phyloP scores from a whole-genome alignment of 2,888 invertebrate genomes.

The Colletes collaris region DNA sequence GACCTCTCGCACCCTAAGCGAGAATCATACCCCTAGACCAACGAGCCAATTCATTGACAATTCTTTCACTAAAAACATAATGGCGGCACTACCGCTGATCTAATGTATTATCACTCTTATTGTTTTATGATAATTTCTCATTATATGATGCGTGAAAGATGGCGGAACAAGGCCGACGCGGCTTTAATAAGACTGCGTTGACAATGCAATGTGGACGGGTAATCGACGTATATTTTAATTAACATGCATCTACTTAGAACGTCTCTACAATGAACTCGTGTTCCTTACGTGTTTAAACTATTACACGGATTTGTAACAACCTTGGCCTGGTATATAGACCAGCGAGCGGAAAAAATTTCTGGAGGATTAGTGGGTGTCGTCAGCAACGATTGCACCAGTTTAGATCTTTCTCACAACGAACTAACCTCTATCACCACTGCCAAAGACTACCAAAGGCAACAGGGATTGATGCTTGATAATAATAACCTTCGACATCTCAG shows the following conservation, averaged over 20 bases:
- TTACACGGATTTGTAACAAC: constrained; percentile 29
- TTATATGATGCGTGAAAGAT: constrained; percentile 71
- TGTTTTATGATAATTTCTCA: constrained; percentile 54
- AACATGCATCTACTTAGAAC: neutral
- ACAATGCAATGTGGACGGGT: constrained; percentile 75
- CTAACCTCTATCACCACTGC: constrained; percentile 89
- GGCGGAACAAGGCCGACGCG: constrained; percentile 75
- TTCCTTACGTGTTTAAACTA: neutral
- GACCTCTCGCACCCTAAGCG: constrained; percentile 90
- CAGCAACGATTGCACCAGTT: constrained; percentile 73
- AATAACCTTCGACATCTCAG: constrained; percentile 90
- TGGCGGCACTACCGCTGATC: neutral
- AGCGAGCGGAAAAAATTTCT: constrained; percentile 78
- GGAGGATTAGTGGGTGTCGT: constrained; percentile 77
- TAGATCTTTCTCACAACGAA: constrained; percentile 86
- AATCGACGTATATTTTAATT: constrained; percentile 44
- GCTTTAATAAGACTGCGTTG: constrained; percentile 80
- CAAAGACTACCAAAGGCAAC: constrained; percentile 88
- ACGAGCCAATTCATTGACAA: constrained; percentile 77
- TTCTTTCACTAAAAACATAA: neutral
- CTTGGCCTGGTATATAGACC: constrained; percentile 82
- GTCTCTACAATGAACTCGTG: neutral
- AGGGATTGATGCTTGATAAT: constrained; percentile 94
- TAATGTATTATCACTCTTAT: constrained; percentile 40
- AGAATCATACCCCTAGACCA: constrained; percentile 90